A percentile compares a stretch with the other conserved stretches of the same genome.
These are phyloP conservation scores for Neosilurus hyrtlii DNA, from an alignment of 2,797 vertebrate species.

Conservation along the genomic window DNA sequence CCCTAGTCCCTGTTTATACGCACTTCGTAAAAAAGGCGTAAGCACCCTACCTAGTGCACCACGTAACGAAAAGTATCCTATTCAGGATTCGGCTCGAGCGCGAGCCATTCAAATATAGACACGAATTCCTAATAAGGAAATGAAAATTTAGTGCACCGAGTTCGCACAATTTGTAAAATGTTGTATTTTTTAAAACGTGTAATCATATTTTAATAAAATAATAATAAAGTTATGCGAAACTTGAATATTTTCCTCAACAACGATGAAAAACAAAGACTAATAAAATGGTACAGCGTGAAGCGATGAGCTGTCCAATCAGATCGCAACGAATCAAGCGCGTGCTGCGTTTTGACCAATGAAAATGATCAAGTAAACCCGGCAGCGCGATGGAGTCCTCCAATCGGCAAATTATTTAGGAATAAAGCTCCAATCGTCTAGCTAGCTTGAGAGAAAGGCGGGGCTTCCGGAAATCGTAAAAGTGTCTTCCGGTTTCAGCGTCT, in stretches of 20 bases:
- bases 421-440: background rate
- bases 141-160: background rate
- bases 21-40: background rate
- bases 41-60: background rate
- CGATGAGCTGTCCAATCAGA: constrained; percentile 10
- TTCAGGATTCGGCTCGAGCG: background rate
- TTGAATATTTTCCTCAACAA: background rate
- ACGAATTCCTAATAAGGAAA: constrained; percentile 32
- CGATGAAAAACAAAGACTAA: no score
- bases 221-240: background rate
- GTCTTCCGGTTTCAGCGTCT: background rate
- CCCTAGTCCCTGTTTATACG: background rate
- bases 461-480: background rate
- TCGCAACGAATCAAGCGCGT: background rate
- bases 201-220: background rate
- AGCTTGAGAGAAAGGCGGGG: background rate
- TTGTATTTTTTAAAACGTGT: background rate
- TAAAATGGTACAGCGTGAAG: background rate
- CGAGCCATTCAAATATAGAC: background rate
- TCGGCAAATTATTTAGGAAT: background rate
- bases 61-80: background rate
- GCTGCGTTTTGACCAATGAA: constrained; percentile 22
- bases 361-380: background rate
- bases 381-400: background rate
- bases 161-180: background rate